These are phyloP conservation scores for Morbakka virulenta DNA, from an alignment of 30 jellyfish, hydroid and myxozoan genomes.

Conservation along the genomic window DNA sequence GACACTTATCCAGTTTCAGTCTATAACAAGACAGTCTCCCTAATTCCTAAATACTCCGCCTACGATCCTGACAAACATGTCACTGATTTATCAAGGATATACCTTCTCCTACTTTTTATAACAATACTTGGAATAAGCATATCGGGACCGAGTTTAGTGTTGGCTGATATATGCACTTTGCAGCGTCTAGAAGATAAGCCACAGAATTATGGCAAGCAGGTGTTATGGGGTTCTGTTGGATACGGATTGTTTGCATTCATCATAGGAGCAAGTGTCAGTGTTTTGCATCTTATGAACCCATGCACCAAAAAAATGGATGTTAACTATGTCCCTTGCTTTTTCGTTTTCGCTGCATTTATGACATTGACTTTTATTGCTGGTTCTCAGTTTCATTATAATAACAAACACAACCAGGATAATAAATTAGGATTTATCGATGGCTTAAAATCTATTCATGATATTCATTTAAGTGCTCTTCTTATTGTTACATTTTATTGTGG, in stretches of 20 bases:
- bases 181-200: slow-evolving; percentile 64
- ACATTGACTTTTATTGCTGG: slow-evolving; percentile 59
- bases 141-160: slow-evolving; percentile 83
- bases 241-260: slow-evolving; percentile 66
- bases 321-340: slow-evolving; percentile 75
- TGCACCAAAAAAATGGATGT: slow-evolving; percentile 70
- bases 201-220: slow-evolving; percentile 76
- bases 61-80: slow-evolving; percentile 91
- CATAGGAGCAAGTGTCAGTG: slow-evolving; percentile 65
- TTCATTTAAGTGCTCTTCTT: slow-evolving; percentile 67
- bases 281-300: slow-evolving; percentile 51
- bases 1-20: too few relatives aligned
- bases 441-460: slow-evolving; percentile 70
- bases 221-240: slow-evolving; percentile 92
- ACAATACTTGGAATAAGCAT: slow-evolving; percentile 80
- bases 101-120: slow-evolving; percentile 50
- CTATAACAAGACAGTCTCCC: too few relatives aligned
- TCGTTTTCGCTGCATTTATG: slow-evolving; percentile 75
- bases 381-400: slow-evolving; percentile 52
- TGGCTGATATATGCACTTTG: slow-evolving; percentile 81
- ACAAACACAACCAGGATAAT: slow-evolving; percentile 28
- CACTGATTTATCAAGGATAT: slow-evolving; percentile 63
- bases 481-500: slow-evolving; percentile 91
- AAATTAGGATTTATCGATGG: slow-evolving; percentile 61
- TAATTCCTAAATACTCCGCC: slow-evolving; percentile 79